phyloP scores from a whole-genome alignment of 2,888 invertebrate species.

The Copidosoma aretas region DNA sequence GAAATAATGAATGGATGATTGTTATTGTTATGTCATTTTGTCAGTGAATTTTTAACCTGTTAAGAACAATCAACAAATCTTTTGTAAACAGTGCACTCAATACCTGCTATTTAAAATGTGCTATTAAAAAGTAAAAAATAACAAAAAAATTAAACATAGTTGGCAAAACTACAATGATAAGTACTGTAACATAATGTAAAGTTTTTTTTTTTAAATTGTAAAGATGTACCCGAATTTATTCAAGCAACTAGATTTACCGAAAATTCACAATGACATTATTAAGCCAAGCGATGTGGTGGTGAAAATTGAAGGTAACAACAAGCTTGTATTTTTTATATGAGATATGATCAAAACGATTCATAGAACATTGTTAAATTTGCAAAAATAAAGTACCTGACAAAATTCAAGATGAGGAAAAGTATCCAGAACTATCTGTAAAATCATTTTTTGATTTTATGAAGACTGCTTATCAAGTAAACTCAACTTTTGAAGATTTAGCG shows the following conservation, averaged over 20 bases:
- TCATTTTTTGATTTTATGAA: slow-evolving; percentile 77
- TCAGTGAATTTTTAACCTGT: slow-evolving; percentile 31
- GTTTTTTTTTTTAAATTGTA: neutral
- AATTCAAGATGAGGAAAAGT: slow-evolving; percentile 33
- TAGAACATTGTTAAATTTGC: neutral
- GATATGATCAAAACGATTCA: neutral
- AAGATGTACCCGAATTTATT: slow-evolving; percentile 40
- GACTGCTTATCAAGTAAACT: slow-evolving; percentile 74
- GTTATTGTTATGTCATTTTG: slow-evolving; percentile 30
- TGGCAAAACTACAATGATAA: too few relatives aligned
- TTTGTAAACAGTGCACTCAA: slow-evolving; percentile 13
- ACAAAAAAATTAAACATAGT: neutral
- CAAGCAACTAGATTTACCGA: slow-evolving; percentile 34
- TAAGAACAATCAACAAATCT: slow-evolving; percentile 20
- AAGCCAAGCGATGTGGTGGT: slow-evolving; percentile 17
- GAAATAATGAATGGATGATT: slow-evolving; percentile 9
- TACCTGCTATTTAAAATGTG: neutral
- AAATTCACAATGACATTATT: slow-evolving; percentile 29
- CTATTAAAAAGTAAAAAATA: slow-evolving; percentile 10
- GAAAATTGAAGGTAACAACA: slow-evolving; percentile 21
- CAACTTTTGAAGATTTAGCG: slow-evolving; percentile 62
- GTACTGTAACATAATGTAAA: too few relatives aligned
- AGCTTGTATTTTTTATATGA: neutral
- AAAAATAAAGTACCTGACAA: slow-evolving; percentile 16
- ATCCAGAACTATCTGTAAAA: slow-evolving; percentile 71